Conservation (phyloP, 2,113 vertebrate species). For the Todiramphus chloris region DNA sequence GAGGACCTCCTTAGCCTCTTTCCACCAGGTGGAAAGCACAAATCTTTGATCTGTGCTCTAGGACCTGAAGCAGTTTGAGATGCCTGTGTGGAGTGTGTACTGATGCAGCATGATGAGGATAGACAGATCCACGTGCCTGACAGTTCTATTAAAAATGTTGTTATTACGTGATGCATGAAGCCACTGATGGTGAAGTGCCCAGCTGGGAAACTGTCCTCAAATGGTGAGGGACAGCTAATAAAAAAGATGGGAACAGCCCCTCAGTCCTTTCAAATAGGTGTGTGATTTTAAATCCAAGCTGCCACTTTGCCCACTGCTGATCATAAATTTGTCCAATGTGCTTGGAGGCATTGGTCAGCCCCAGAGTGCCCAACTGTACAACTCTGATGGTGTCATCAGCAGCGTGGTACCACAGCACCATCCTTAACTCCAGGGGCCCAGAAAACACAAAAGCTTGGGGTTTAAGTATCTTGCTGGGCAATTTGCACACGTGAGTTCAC, state of each 20-base stretch:
- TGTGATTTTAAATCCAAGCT: neutral
- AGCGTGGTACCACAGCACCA: neutral
- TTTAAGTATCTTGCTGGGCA: neutral
- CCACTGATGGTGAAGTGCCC: neutral
- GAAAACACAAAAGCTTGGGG: neutral
- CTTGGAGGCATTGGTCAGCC: neutral
- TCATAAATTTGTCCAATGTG: neutral
- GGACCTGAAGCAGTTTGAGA: neutral
- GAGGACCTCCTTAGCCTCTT: neutral
- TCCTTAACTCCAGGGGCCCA: neutral
- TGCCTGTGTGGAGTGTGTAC: neutral
- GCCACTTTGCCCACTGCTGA: neutral
- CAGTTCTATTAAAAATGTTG: neutral
- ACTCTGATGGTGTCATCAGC: neutral
- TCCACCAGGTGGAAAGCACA: neutral
- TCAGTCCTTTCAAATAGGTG: fast-evolving
- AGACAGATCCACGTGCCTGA: neutral
- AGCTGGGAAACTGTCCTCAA: neutral
- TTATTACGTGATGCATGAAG: neutral
- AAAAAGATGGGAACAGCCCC: neutral
- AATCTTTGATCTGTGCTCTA: neutral
- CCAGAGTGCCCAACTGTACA: neutral
- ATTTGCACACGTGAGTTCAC: neutral
- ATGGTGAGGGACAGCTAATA: neutral
- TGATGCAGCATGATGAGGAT: neutral